Conservation (phyloP, 2,888 invertebrate species). For the Phorcus lineatus region DNA sequence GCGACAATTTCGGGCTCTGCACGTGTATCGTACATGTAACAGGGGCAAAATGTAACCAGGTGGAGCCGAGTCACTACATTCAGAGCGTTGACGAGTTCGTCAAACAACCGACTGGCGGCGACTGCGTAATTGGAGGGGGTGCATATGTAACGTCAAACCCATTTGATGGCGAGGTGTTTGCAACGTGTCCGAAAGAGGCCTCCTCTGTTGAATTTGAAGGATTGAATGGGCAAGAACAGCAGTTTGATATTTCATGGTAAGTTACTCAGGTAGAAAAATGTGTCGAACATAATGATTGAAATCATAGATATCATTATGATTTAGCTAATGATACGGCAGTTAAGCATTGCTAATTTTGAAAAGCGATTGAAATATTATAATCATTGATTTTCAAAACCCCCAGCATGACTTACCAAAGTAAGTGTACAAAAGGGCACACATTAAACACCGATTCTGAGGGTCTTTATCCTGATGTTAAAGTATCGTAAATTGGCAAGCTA, state of each 20-base stretch:
- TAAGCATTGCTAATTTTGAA: too few relatives aligned
- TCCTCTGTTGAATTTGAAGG: neutral
- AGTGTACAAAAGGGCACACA: too few relatives aligned
- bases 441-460: too few relatives aligned
- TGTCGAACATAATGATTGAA: too few relatives aligned
- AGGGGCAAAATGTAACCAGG: conserved; percentile 88
- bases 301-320: too few relatives aligned
- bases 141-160: neutral
- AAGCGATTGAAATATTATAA: too few relatives aligned
- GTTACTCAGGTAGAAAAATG: neutral
- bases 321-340: too few relatives aligned
- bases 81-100: conserved; percentile 20
- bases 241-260: conserved; percentile 18
- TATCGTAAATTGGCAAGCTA: too few relatives aligned
- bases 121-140: conserved; percentile 11
- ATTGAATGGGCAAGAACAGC: neutral
- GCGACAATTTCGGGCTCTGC: conserved; percentile 94
- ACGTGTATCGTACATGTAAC: conserved; percentile 90
- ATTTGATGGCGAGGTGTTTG: conserved; percentile 27
- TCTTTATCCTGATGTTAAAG: too few relatives aligned
- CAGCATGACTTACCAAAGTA: too few relatives aligned
- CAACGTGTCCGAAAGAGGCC: neutral
- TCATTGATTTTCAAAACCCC: too few relatives aligned
- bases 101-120: conserved; percentile 6
- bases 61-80: conserved; percentile 12